phyloP scores from a whole-genome alignment of 2,797 vertebrate species.

The Spea hammondii region DNA sequence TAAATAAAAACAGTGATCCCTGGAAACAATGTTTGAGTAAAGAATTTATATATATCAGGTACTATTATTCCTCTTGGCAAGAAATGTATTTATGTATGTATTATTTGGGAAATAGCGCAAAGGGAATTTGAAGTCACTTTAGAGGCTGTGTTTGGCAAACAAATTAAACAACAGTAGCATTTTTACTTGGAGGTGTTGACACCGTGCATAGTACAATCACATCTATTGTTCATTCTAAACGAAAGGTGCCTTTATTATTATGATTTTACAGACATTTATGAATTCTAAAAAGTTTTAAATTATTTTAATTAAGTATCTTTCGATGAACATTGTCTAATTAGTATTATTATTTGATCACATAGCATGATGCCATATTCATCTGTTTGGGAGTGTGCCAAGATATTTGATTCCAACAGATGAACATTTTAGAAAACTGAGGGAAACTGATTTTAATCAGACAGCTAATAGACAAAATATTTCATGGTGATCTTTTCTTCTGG shows the following conservation, averaged over 20 bases:
- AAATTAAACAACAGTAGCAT: constrained; percentile 26
- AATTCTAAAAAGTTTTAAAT: neutral
- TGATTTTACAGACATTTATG: neutral
- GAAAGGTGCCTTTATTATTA: constrained; percentile 3
- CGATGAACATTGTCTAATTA: neutral
- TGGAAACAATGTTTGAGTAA: no score
- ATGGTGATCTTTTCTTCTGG: no score
- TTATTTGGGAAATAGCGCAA: constrained; percentile 1
- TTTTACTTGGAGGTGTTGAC: constrained; percentile 18
- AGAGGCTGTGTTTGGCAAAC: constrained; percentile 23
- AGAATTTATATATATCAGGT: neutral
- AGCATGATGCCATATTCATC: neutral
- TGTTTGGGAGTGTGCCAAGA: constrained; percentile 10
- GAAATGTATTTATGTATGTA: neutral
- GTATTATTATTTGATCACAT: neutral
- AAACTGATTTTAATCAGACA: no score
- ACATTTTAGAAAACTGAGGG: no score
- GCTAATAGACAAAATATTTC: no score
- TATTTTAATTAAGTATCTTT: constrained; percentile 4
- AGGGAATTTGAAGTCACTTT: constrained; percentile 19
- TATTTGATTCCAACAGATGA: neutral
- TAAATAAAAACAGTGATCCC: no score
- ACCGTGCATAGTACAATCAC: constrained; percentile 4
- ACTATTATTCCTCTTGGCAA: neutral
- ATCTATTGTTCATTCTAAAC: neutral